These are phyloP conservation scores for Helarctos malayanus DNA, from an alignment of 2,797 vertebrate genomes.

Conservation along the genomic window DNA sequence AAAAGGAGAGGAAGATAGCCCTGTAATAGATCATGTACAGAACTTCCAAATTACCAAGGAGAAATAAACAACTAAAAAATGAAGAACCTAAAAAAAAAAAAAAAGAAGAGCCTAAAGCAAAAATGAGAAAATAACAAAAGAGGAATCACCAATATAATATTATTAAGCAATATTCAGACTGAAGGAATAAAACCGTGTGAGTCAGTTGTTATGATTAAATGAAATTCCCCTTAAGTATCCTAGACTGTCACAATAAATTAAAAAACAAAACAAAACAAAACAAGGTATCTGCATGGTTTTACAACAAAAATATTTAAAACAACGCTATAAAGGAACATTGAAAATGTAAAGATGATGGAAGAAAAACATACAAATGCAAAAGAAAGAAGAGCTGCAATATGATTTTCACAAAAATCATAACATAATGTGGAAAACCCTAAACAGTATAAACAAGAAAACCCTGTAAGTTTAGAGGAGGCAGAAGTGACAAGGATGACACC, in stretches of 20 bases:
- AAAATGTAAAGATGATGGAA: background rate
- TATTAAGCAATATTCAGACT: background rate
- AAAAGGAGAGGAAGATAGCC: background rate
- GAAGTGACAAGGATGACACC: background rate
- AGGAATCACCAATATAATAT: background rate
- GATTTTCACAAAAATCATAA: background rate
- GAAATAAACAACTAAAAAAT: background rate
- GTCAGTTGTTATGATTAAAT: background rate
- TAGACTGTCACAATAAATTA: background rate
- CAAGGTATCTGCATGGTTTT: background rate
- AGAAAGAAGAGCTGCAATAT: background rate
- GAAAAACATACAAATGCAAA: background rate
- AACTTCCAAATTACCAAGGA: background rate
- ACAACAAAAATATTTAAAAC: background rate
- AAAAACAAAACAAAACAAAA: background rate
- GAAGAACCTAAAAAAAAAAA: background rate
- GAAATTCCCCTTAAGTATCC: background rate
- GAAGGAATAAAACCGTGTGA: background rate
- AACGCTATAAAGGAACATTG: background rate
- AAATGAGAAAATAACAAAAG: background rate
- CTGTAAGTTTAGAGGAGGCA: background rate
- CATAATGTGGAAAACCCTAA: background rate
- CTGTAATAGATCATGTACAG: background rate
- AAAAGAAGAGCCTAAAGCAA: background rate
- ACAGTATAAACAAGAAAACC: background rate